Conservation (phyloP, 2,797 vertebrate genomes). For the Masticophis lateralis region DNA sequence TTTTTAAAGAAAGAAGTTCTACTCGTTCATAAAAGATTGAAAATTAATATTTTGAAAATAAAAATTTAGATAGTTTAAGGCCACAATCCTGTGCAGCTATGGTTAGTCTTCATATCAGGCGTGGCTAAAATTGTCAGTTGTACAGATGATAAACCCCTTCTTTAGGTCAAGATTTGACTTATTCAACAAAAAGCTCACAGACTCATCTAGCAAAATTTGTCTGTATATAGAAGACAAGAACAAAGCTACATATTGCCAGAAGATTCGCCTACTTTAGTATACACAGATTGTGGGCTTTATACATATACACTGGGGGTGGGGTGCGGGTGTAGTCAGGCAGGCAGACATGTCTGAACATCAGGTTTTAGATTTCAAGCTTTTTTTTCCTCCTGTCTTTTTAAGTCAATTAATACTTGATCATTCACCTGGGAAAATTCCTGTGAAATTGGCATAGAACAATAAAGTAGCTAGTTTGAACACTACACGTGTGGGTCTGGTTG, state of each 20-base stretch:
- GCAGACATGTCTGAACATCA: neutral
- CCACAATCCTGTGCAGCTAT: neutral
- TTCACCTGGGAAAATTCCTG: neutral
- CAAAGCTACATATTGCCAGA: neutral
- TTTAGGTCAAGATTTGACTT: neutral
- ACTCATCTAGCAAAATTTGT: neutral
- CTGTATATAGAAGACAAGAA: neutral
- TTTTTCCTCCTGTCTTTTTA: neutral
- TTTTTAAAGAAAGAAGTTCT: neutral
- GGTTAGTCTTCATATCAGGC: neutral
- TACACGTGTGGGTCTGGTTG: neutral
- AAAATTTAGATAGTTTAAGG: neutral
- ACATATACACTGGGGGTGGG: neutral
- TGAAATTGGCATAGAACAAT: neutral
- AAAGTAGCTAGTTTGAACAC: neutral
- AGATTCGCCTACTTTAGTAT: neutral
- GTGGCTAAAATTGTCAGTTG: neutral
- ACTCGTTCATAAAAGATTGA: constrained; percentile 5
- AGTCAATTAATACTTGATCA: neutral
- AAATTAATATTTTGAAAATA: neutral
- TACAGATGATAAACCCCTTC: neutral
- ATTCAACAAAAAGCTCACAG: neutral
- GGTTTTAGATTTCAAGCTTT: neutral
- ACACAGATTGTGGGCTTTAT: neutral
- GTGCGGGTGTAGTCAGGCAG: neutral